Percentiles rank a stretch among this genome's conserved stretches.
These are phyloP conservation scores for Anastatus disparis DNA, from an alignment of 1,140 invertebrate species.

Conservation along the genomic window DNA sequence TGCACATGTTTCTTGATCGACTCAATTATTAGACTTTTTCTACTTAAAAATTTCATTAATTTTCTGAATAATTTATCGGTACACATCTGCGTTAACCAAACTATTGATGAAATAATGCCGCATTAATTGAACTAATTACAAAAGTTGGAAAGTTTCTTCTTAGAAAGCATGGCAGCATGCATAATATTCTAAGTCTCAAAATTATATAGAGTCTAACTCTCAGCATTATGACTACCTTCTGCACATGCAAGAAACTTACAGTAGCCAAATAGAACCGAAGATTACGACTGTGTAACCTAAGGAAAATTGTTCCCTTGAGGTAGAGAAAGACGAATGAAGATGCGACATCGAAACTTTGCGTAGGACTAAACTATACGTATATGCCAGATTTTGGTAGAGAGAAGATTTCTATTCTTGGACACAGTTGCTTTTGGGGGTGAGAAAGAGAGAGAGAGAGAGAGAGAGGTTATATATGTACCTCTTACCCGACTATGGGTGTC, in stretches of 20 bases:
- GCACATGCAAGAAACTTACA: constrained; percentile 1
- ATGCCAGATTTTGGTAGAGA: neutral
- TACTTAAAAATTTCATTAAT: too few relatives aligned
- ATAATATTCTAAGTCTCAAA: neutral
- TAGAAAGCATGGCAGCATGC: too few relatives aligned
- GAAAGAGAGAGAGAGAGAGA: too few relatives aligned
- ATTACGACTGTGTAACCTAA: constrained; percentile 7
- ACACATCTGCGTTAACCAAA: neutral
- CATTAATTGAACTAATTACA: constrained; percentile 7
- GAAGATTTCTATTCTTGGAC: too few relatives aligned
- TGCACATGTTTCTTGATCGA: too few relatives aligned
- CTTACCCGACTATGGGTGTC: too few relatives aligned
- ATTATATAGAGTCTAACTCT: neutral
- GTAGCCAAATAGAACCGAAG: neutral
- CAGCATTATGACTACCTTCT: neutral
- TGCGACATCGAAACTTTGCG: neutral
- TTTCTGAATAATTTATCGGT: constrained; percentile 2
- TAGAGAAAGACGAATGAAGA: too few relatives aligned
- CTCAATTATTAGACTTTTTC: too few relatives aligned
- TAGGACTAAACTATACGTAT: too few relatives aligned
- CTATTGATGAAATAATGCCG: neutral
- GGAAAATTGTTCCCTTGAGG: neutral
- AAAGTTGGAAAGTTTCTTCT: too few relatives aligned
- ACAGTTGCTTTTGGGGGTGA: too few relatives aligned
- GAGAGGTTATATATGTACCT: too few relatives aligned